Conservation (phyloP, 2,888 invertebrate genomes). For the Cantharis nigra region DNA sequence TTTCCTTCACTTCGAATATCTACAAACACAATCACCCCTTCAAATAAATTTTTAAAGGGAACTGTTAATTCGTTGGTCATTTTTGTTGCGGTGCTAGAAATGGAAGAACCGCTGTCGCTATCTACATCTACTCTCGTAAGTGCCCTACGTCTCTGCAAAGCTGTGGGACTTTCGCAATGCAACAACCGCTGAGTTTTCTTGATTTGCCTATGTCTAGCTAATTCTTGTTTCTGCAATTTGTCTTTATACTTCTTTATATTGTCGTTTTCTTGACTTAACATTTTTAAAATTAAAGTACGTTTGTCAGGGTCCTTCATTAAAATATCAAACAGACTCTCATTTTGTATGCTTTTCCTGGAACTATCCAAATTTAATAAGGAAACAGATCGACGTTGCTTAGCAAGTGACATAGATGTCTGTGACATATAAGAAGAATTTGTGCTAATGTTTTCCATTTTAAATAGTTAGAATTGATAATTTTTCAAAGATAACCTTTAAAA, state of each 20-base stretch:
- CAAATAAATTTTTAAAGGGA: conserved; percentile 44
- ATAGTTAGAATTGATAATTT: neutral
- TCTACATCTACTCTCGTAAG: conserved; percentile 37
- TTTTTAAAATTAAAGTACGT: conserved; percentile 42
- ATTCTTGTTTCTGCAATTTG: neutral
- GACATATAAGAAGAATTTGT: neutral
- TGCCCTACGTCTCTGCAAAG: conserved; percentile 46
- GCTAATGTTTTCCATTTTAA: neutral
- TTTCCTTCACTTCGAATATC: conserved; percentile 45
- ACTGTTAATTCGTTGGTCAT: conserved; percentile 31
- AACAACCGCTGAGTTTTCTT: neutral
- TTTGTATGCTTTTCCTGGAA: neutral
- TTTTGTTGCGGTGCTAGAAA: neutral
- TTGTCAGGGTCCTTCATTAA: conserved; percentile 46
- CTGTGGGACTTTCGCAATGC: conserved; percentile 47
- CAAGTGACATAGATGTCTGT: neutral
- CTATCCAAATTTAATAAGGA: neutral
- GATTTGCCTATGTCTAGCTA: neutral
- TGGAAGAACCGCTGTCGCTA: conserved; percentile 20
- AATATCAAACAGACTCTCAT: conserved; percentile 29
- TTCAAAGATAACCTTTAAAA: neutral
- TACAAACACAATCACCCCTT: conserved; percentile 50
- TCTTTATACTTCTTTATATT: conserved; percentile 5
- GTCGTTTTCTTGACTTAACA: conserved; percentile 42
- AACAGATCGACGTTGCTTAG: neutral